Evolutionary conservation across 2,113 vertebrate genomes (phyloP).

Genomic region (Actenoides lindsayi): DNA sequence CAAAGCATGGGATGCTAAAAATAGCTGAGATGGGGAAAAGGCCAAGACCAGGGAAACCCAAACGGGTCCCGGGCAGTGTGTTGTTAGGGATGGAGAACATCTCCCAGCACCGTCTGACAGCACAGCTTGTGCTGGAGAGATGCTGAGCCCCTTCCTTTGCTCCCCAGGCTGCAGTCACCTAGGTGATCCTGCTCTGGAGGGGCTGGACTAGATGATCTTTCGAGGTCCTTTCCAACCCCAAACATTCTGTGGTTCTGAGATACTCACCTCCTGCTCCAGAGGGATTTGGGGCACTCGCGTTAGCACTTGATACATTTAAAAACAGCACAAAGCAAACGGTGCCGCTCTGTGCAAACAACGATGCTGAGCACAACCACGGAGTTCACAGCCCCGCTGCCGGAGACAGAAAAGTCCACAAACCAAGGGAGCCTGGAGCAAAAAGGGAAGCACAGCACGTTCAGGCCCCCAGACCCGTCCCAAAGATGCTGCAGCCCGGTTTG

Average conservation of each 20-base stretch:
- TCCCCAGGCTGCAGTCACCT: too few relatives aligned
- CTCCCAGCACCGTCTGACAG: background rate
- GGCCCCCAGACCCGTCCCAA: background rate
- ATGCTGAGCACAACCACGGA: background rate
- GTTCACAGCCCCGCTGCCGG: background rate
- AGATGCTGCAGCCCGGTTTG: background rate
- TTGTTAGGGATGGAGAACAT: accelerated
- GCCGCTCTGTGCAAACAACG: background rate
- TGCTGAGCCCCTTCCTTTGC: background rate
- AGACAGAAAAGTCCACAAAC: background rate
- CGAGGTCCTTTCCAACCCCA: too few relatives aligned
- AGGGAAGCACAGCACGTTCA: background rate
- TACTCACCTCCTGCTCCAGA: background rate
- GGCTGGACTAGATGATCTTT: too few relatives aligned
- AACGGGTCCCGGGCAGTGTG: accelerated
- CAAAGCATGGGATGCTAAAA: background rate
- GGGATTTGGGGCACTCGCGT: background rate
- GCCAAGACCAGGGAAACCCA: background rate
- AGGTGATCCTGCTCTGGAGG: too few relatives aligned
- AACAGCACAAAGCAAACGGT: background rate
- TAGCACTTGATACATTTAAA: background rate
- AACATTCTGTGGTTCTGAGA: too few relatives aligned
- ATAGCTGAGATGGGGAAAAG: background rate
- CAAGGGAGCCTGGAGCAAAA: background rate
- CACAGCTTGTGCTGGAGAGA: background rate